Evolutionary conservation across 2,797 vertebrate genomes (phyloP).

Genomic region (Halcyon smyrnensis): DNA sequence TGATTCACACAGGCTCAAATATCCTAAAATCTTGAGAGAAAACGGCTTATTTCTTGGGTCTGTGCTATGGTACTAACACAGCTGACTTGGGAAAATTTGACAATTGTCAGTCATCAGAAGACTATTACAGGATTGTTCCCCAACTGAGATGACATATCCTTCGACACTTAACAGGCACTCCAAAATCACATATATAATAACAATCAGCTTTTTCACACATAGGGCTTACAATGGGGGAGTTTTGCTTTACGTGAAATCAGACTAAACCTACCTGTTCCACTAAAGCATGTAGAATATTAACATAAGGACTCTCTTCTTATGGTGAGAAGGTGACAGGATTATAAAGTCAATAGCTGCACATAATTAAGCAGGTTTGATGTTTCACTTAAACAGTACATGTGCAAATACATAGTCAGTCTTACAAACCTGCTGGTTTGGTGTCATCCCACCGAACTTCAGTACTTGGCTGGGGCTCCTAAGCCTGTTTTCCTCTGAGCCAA

Average conservation of each 20-base stretch:
- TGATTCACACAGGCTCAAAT: background rate
- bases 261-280: background rate
- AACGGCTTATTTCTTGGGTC: background rate
- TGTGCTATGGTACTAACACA: background rate
- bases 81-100: background rate
- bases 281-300: background rate
- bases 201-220: background rate
- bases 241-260: background rate
- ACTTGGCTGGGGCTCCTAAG: background rate
- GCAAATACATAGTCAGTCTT: background rate
- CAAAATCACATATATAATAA: background rate
- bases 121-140: background rate
- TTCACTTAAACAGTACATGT: background rate
- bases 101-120: background rate
- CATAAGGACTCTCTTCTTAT: background rate
- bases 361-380: fast-evolving
- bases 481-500: background rate
- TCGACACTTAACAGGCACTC: background rate
- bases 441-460: background rate
- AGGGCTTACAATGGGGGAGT: fast-evolving
- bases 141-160: background rate
- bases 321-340: background rate
- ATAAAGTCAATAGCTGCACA: background rate
- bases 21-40: background rate
- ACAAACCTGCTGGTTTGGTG: background rate